A percentile compares a stretch with the other conserved stretches of the same genome.
Conservation (phyloP, 2,797 vertebrate species). For the Triplophysa yarkandensis region DNA sequence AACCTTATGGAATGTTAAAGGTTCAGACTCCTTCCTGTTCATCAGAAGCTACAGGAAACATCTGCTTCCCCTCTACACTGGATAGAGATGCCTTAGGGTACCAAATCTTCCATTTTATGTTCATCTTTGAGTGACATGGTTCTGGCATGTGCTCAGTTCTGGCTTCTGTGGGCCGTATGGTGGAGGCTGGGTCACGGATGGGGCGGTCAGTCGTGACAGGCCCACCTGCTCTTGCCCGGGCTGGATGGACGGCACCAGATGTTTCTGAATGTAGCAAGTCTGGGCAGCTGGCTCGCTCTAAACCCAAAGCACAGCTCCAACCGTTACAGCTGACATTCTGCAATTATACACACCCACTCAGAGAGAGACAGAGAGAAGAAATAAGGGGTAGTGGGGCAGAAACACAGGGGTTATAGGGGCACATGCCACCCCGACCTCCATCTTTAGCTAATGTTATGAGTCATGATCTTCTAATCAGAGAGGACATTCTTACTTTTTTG, state of each 20-base stretch:
- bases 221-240: slow-evolving; percentile 56
- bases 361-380: slow-evolving; percentile 24
- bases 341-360: slow-evolving; percentile 42
- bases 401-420: slow-evolving; percentile 15
- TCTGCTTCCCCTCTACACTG: slow-evolving; percentile 43
- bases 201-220: slow-evolving; percentile 60
- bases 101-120: slow-evolving; percentile 51
- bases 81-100: slow-evolving; percentile 20
- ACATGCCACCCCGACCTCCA: slow-evolving; percentile 35
- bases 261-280: slow-evolving; percentile 58
- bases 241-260: slow-evolving; percentile 59
- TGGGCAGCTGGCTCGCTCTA: slow-evolving; percentile 42
- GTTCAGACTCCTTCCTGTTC: slow-evolving; percentile 20
- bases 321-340: slow-evolving; percentile 43
- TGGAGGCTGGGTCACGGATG: slow-evolving; percentile 54
- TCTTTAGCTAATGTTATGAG: slow-evolving; percentile 43
- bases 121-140: slow-evolving; percentile 44
- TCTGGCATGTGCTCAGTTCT: slow-evolving; percentile 47
- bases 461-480: slow-evolving; percentile 40
- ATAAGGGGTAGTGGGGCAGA: slow-evolving; percentile 21
- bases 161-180: slow-evolving; percentile 43
- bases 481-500: slow-evolving; percentile 14
- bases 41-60: slow-evolving; percentile 47
- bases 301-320: slow-evolving; percentile 43
- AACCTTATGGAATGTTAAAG: slow-evolving; percentile 20